Evolutionary conservation across 2,888 invertebrate species (phyloP), one percentile per base, ranked within the genome.

Genomic region (Dynastes maya): DNA sequence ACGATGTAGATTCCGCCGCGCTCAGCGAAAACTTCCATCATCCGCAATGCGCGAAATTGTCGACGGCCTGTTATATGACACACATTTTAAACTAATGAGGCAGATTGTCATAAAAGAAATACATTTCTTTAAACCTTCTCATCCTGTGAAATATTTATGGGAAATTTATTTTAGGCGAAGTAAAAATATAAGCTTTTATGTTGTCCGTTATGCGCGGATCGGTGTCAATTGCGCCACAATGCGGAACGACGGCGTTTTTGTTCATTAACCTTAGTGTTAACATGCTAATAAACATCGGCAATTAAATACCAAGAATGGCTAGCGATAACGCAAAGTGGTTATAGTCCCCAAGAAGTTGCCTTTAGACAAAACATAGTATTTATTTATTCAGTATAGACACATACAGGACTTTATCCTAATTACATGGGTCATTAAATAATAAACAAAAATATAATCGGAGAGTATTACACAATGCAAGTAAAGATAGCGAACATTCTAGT

Each of bases 41-140:
- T 58, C 5, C 22, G 55, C 58, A 22, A 40, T 58, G 72, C 40
- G 58, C 32, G 72, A 22, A 72, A 72, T 72, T 72, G 72, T 58
- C 72, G 72, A 58, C 72, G 45, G 58, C 4, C 72, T 58, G 58
- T 58, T 72, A 72, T 58, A 29, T 72, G 72, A 72, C 72, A 72
- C 49, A 68, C 72, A 58, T 72, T 72, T 72, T 72, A 72, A 72
- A 72, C 72, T 72, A 72, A 72, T 72, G 72, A 72, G 72, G 61
- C 72, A 58, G 58, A 29, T 58, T 58, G 58, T 72, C 72, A 55
- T 72, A 72, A 72, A 67, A 72, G 37, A 72, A 58, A 72, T 58
- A 40, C 72, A 58, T 58, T 72, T 58, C 72, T 32, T 70, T 70
- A 32, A 40, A 16, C n/a, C 22, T 16, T 32, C 16, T 16, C 72